A percentile compares a stretch with the other conserved stretches of the same genome.
phyloP scores from a whole-genome alignment of 2,888 invertebrate genomes.

The Lasioglossum pauxillum region DNA sequence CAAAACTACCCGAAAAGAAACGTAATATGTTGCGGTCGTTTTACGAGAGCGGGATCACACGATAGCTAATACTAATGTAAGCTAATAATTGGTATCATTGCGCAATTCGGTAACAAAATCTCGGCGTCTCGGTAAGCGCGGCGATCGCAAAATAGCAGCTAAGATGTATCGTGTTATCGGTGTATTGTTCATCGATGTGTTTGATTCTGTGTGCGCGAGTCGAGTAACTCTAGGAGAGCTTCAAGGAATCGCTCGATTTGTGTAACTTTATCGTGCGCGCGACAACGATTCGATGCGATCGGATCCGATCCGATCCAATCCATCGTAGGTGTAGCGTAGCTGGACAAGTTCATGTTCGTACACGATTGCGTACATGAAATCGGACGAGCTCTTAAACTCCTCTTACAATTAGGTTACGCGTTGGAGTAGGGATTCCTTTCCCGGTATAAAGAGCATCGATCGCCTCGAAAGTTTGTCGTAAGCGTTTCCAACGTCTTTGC shows the following conservation, averaged over 20 bases:
- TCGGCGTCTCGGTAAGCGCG: slow-evolving; percentile 18
- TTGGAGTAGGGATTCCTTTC: slow-evolving; percentile 1
- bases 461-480: neutral
- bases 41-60: slow-evolving; percentile 26
- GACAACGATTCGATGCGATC: neutral
- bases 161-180: slow-evolving; percentile 25
- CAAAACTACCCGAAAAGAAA: slow-evolving; percentile 15
- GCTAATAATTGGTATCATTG: slow-evolving; percentile 69
- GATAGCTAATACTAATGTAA: slow-evolving; percentile 52
- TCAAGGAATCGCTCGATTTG: slow-evolving; percentile 60
- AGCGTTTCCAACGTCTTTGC: neutral
- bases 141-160: neutral
- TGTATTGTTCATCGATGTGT: slow-evolving; percentile 12
- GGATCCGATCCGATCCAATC: neutral
- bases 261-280: slow-evolving; percentile 37
- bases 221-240: slow-evolving; percentile 74
- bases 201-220: slow-evolving; percentile 72
- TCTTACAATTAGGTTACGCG: neutral
- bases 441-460: slow-evolving; percentile 21
- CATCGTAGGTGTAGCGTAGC: neutral
- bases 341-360: slow-evolving; percentile 3
- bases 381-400: neutral
- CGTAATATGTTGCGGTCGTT: slow-evolving; percentile 15
- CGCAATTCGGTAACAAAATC: slow-evolving; percentile 70
- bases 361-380: neutral